Evolutionary conservation across 1,140 invertebrate genomes (phyloP), one percentile per base, ranked within the genome.

Genomic region (Bombus difficillimus): DNA sequence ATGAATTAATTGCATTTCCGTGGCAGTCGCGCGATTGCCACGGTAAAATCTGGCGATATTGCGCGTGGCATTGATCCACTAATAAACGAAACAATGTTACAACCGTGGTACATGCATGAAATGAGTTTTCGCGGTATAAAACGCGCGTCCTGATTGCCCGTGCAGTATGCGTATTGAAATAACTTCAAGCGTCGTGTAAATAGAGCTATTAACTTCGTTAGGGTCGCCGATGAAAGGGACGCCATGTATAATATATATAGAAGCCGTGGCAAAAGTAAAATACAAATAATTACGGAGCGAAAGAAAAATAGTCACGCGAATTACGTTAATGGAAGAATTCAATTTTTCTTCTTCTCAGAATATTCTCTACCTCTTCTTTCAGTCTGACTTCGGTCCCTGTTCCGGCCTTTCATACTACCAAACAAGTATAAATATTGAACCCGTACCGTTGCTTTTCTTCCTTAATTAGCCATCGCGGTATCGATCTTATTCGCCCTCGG

Each of bases 31-130:
- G 10, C 18, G 69, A 28, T 68, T 32, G 57, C 34, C 53, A 41
- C 10, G 53, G 66, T 64, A 62, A 79, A 85, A 85, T 85, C 78
- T 81, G 81, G 78, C 69, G 71, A 85, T 81, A 85, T 74, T 74
- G 77, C 59, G 68, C n/a, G 83, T 64, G 77, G 57, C 83, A 74
- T 71, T 68, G 83, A 85, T 85, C 69, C 77, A 13, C 83, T 85
- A 85, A 85, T 85, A 85, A 81, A 81, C 71, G 69, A 68, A 85
- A 81, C 83, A 81, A 85, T 53, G 83, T 85, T 81, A 85, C 83
- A 32, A 66, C 25, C 43, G 57, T 28, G 57, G 59, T 28, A 32
- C 47, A 32, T 47, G 34, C 15, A 15, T 28, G n/a, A 81, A 85
- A 85, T 81, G 83, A 81, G 69, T 85, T 85, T 64, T 47, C 77